A percentile compares a stretch with the other conserved stretches of the same genome.
Conservation (phyloP, 2,888 invertebrate genomes). For the Metalampra italica region DNA sequence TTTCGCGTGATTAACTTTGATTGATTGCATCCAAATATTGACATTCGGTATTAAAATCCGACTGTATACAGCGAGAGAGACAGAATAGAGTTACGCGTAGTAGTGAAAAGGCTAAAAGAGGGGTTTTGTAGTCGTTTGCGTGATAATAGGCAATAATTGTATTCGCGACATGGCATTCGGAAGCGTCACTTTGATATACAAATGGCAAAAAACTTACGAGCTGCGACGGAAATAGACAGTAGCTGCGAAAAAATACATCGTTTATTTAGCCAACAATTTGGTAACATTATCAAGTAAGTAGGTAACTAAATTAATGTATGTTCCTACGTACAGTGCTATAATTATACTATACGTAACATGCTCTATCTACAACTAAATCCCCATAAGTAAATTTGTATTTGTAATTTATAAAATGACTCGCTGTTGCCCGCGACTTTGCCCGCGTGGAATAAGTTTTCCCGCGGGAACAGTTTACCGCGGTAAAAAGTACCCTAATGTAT, state of each 20-base stretch:
- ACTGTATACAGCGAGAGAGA: conserved; percentile 33
- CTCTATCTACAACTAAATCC: too few relatives aligned
- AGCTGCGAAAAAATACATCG: not conserved
- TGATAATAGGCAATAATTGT: conserved; percentile 42
- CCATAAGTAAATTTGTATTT: too few relatives aligned
- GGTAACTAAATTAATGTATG: too few relatives aligned
- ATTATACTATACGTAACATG: too few relatives aligned
- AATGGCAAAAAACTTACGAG: conserved; percentile 14
- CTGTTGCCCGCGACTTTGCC: too few relatives aligned
- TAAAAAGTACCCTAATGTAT: too few relatives aligned
- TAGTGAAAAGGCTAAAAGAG: conserved; percentile 24
- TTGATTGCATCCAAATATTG: conserved; percentile 77
- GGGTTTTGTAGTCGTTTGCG: conserved; percentile 36
- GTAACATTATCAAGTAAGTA: too few relatives aligned
- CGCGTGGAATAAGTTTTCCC: too few relatives aligned
- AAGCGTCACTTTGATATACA: conserved; percentile 26
- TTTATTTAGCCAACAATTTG: too few relatives aligned
- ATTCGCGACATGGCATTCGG: conserved; percentile 37
- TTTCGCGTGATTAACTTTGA: conserved; percentile 77
- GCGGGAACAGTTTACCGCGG: too few relatives aligned
- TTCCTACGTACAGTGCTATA: too few relatives aligned
- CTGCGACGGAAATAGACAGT: conserved; percentile 1
- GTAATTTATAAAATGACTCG: too few relatives aligned
- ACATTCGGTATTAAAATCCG: conserved; percentile 65
- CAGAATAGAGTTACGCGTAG: conserved; percentile 18